Percentiles rank a stretch among this genome's conserved stretches.
phyloP scores from a whole-genome alignment of 2,888 invertebrate genomes.

The Cephus nigrinus region DNA sequence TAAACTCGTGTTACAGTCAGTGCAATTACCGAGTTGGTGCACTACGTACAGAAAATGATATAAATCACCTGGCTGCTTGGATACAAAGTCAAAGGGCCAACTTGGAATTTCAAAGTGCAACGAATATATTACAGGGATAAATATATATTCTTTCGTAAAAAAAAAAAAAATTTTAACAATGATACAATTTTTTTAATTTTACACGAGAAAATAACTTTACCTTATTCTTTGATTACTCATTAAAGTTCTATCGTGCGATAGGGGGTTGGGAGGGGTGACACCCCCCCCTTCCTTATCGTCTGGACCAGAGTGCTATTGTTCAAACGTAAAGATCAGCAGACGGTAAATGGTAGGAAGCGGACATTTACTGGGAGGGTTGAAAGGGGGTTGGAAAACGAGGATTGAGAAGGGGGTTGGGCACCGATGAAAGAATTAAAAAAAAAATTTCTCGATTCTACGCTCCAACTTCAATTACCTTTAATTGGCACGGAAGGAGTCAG shows the following conservation, averaged over 20 bases:
- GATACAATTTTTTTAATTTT: no score
- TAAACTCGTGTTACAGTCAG: neutral
- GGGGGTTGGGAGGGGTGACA: neutral
- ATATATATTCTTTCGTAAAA: no score
- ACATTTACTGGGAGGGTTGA: neutral
- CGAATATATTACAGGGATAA: neutral
- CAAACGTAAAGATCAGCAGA: neutral
- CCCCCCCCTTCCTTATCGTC: neutral
- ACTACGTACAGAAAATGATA: neutral
- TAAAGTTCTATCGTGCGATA: neutral
- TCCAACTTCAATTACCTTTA: conserved; percentile 30
- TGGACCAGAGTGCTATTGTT: neutral
- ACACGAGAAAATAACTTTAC: neutral
- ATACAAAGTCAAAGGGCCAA: neutral
- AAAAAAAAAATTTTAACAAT: neutral
- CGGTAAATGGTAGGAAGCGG: neutral
- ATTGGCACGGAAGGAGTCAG: conserved; percentile 21
- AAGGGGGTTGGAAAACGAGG: no score
- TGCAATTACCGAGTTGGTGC: neutral
- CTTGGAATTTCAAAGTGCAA: neutral
- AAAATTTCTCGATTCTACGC: conserved; percentile 30
- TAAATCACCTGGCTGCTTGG: neutral
- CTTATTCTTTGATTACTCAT: neutral
- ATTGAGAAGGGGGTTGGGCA: neutral
- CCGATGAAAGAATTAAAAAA: neutral